These are phyloP conservation scores for Emmelina monodactyla DNA, from an alignment of 2,888 invertebrate species.

Conservation along the genomic window DNA sequence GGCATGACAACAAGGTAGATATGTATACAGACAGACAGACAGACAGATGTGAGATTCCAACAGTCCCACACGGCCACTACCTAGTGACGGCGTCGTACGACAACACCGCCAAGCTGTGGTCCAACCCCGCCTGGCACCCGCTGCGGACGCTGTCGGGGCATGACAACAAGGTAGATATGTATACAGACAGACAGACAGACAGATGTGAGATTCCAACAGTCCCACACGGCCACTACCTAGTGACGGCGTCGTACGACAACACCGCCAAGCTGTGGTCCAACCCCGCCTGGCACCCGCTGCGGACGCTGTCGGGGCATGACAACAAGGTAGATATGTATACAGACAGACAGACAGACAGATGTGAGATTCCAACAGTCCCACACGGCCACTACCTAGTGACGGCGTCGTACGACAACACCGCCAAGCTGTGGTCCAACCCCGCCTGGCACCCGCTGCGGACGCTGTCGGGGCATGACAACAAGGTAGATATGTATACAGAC, in stretches of 20 bases:
- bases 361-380: conserved; percentile 88
- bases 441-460: conserved; percentile 98
- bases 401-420: conserved; percentile 90
- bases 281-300: conserved; percentile 97
- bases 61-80: conserved; percentile 84
- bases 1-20: conserved; percentile 87
- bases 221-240: conserved; percentile 87
- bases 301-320: conserved; percentile 94
- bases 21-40: no score
- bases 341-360: no score
- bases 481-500: no score
- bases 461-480: conserved; percentile 93
- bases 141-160: conserved; percentile 95
- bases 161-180: conserved; percentile 91
- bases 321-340: no score
- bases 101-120: conserved; percentile 92
- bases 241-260: conserved; percentile 93
- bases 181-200: no score
- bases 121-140: conserved; percentile 96
- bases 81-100: conserved; percentile 94
- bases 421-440: conserved; percentile 95
- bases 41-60: conserved; percentile 90
- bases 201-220: conserved; percentile 87
- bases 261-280: conserved; percentile 95
- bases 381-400: conserved; percentile 91